Conservation (phyloP, 2,888 invertebrate species). For the Pammene fasciana region DNA sequence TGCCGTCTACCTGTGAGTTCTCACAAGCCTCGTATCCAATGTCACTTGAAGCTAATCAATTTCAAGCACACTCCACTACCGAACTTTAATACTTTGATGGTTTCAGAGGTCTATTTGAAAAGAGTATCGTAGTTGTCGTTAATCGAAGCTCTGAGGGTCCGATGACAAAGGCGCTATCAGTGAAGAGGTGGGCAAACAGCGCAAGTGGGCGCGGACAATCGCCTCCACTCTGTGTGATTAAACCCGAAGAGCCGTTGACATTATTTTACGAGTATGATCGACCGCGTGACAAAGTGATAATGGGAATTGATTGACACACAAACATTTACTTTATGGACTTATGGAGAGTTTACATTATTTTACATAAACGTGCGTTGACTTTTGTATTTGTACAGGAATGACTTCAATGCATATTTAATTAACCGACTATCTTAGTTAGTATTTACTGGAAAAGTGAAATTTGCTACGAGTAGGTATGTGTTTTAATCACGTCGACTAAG, state of each 20-base stretch:
- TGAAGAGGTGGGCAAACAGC: conserved; percentile 76
- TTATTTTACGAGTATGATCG: conserved; percentile 70
- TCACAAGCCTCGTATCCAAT: conserved; percentile 20
- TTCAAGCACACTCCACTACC: conserved; percentile 46
- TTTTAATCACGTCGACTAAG: too few relatives aligned
- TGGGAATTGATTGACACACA: conserved; percentile 35
- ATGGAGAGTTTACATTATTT: conserved; percentile 3
- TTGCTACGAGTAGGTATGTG: too few relatives aligned
- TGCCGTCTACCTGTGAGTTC: background rate
- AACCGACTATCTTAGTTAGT: too few relatives aligned
- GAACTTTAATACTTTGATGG: conserved; percentile 58
- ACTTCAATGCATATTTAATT: too few relatives aligned
- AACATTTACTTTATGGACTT: background rate
- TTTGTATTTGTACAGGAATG: background rate
- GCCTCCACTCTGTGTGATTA: conserved; percentile 80
- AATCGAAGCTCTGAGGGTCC: conserved; percentile 64
- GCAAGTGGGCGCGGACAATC: conserved; percentile 74
- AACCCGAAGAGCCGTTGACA: conserved; percentile 79
- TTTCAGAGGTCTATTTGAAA: conserved; percentile 60
- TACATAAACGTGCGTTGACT: background rate
- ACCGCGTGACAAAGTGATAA: conserved; percentile 54
- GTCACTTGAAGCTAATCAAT: conserved; percentile 54
- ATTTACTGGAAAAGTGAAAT: too few relatives aligned
- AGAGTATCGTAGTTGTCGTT: conserved; percentile 68
- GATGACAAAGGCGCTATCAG: conserved; percentile 74